Evolutionary conservation across 2,113 vertebrate genomes (phyloP).

Genomic region (Atractosteus spatula): DNA sequence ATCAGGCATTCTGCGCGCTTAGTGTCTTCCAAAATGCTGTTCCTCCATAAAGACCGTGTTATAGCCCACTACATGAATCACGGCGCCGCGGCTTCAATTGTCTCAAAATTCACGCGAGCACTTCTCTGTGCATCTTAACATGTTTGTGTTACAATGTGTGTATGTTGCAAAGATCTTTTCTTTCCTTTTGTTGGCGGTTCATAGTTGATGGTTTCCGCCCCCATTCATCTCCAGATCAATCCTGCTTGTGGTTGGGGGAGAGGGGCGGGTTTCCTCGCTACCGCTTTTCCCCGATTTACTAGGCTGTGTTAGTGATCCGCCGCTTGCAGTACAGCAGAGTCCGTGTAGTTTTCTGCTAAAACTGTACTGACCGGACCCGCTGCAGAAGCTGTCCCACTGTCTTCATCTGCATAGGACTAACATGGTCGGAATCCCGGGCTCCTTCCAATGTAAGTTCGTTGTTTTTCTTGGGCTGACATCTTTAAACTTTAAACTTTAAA

Average conservation of each 20-base stretch:
- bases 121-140: too few relatives aligned
- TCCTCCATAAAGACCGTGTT: too few relatives aligned
- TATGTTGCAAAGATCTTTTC: not conserved
- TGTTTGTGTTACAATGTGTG: too few relatives aligned
- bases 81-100: too few relatives aligned
- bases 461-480: not conserved
- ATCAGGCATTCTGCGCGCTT: too few relatives aligned
- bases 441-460: slow-evolving; percentile 50
- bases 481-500: not conserved
- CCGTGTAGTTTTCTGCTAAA: slow-evolving; percentile 21
- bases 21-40: too few relatives aligned
- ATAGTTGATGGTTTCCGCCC: not conserved
- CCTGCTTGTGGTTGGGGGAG: not conserved
- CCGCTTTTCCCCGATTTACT: not conserved
- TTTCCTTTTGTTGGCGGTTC: not conserved
- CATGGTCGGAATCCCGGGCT: slow-evolving; percentile 57
- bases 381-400: slow-evolving; percentile 3
- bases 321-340: not conserved
- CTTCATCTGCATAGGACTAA: slow-evolving; percentile 1
- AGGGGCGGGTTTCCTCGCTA: not conserved
- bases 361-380: slow-evolving; percentile 20
- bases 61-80: too few relatives aligned
- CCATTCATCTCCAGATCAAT: not conserved
- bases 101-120: too few relatives aligned
- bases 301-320: slow-evolving; percentile 6